phyloP scores from a whole-genome alignment of 2,113 vertebrate species.

The Nothoprocta perdicaria region DNA sequence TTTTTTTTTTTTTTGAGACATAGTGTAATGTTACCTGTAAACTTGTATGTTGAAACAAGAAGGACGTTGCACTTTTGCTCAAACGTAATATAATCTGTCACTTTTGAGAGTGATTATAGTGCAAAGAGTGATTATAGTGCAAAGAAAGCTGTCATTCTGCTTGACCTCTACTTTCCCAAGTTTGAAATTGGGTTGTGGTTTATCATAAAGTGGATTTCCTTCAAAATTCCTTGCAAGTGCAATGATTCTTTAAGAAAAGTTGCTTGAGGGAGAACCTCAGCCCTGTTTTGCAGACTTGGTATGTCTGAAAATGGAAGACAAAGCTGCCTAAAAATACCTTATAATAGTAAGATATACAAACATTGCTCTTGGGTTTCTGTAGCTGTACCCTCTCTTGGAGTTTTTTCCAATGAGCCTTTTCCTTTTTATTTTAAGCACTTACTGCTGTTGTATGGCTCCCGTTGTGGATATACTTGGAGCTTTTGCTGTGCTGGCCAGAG shows the following conservation, averaged over 20 bases:
- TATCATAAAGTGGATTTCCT: background rate
- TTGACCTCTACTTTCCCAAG: background rate
- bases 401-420: background rate
- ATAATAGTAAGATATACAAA: background rate
- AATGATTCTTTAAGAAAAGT: background rate
- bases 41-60: background rate
- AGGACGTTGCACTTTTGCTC: background rate
- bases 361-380: background rate
- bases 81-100: background rate
- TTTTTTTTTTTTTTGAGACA: background rate
- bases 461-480: background rate
- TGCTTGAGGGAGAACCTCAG: background rate
- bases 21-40: background rate
- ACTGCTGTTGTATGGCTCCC: background rate
- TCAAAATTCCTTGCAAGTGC: background rate
- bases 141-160: background rate
- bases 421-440: constrained; percentile 5
- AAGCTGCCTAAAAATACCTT: background rate
- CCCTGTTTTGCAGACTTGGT: background rate
- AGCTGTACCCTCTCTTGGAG: background rate
- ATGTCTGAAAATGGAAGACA: background rate
- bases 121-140: background rate
- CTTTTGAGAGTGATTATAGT: background rate
- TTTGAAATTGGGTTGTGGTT: background rate
- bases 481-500: background rate